Evolutionary conservation across 2,888 invertebrate species (phyloP).

Genomic region (Subacronicta megacephala): DNA sequence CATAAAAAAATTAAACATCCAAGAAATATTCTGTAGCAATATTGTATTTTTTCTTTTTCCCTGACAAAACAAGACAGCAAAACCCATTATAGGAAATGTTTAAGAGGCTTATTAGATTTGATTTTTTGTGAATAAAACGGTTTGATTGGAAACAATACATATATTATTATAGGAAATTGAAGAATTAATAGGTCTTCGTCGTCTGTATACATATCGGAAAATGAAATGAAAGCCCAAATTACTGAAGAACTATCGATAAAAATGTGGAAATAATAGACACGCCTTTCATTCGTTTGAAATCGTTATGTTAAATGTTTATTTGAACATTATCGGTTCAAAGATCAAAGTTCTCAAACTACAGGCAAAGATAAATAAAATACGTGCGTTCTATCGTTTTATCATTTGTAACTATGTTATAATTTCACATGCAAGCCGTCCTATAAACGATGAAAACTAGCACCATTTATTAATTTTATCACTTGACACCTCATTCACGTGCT

Average conservation of each 20-base stretch:
- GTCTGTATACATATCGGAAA: no score
- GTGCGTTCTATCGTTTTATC: slow-evolving; percentile 46
- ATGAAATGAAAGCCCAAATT: no score
- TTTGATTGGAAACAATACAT: no score
- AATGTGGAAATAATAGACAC: slow-evolving; percentile 2
- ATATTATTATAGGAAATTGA: no score
- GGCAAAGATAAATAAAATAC: slow-evolving; percentile 14
- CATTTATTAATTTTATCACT: slow-evolving; percentile 86
- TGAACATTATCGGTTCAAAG: slow-evolving; percentile 14
- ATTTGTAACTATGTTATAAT: slow-evolving; percentile 46
- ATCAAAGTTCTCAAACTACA: slow-evolving; percentile 43
- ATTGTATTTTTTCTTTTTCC: no score
- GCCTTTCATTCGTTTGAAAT: neutral
- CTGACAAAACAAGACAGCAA: no score
- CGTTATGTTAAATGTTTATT: slow-evolving; percentile 19
- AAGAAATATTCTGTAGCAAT: no score
- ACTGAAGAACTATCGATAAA: slow-evolving; percentile 10
- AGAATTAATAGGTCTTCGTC: no score
- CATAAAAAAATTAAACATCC: no score
- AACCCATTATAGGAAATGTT: no score
- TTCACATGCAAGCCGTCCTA: slow-evolving; percentile 56
- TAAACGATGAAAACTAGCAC: slow-evolving; percentile 70
- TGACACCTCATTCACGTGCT: slow-evolving; percentile 84
- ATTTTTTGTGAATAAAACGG: no score
- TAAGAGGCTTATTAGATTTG: no score